Base-by-base conservation (phyloP, 2,113 vertebrate genomes). In the Trichomycterus rosablanca region DNA sequence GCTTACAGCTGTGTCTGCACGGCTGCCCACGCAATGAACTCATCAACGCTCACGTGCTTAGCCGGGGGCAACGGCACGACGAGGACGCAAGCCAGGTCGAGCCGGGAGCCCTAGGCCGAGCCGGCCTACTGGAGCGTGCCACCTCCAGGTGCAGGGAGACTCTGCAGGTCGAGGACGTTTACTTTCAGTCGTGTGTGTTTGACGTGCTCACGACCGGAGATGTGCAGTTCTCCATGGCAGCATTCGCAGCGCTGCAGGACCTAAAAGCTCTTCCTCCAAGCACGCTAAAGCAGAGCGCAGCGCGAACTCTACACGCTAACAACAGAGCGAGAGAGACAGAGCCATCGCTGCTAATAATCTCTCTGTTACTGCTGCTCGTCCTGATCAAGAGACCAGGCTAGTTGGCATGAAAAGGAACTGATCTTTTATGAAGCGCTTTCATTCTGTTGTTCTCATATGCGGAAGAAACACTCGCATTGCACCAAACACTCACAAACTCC, bases 141-240 rank as follows among this genome's bases (percentile, higher is more conserved):
- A 87, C 86, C 0, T 83, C 89, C 35, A 86, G 83, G 69, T 90
- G 88, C 62, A 76, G 84, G 49, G 85, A 88, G 73, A 87, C 79
- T 18, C 83, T 91, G 76, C 84, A 88, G 64, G 88, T 89, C 59
- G 89, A 91, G 78, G 89, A 91, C 3, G 83, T 89, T 37, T 91
- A 91, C 80, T 91, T 91, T 60, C 89, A 90, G 73, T 90, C 89
- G n/a, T 91, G 89, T 2, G 88, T 91, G 61, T 91, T 91, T 64
- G 89, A 91, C 73, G 77, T 91, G 63, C 83, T 91, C 51, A 91
- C 89, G 22, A 91, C 89, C 0, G 89, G 89, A 30, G 88, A 91
- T 43, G 82, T 86, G 0, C 87, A 89, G 57, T 91, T 91, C 81
- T 89, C 88, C 9, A 80, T 89, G 87, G 89, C 89, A 0, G 89